Evolutionary conservation across 2,888 invertebrate species (phyloP).

Genomic region (Homarus gammarus): DNA sequence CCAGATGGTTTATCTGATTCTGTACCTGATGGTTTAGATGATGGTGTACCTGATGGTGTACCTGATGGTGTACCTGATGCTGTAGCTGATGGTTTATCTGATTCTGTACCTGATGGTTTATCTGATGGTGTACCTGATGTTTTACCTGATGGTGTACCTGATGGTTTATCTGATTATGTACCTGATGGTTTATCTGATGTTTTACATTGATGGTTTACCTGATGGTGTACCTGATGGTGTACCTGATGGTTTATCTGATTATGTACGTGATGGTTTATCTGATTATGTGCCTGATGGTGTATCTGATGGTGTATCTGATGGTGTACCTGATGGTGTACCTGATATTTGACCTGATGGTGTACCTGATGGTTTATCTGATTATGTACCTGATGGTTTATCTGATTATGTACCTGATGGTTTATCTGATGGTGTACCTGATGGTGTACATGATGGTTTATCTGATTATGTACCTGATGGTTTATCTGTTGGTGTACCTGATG

Average conservation of each 20-base stretch:
- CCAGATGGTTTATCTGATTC: too few relatives aligned
- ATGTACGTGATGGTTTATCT: too few relatives aligned
- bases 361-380: conserved; percentile 1
- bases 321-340: too few relatives aligned
- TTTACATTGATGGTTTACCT: not conserved
- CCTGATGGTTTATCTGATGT: not conserved
- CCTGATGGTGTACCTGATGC: too few relatives aligned
- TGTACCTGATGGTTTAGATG: too few relatives aligned
- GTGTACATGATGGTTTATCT: not conserved
- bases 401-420: not conserved
- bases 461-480: too few relatives aligned
- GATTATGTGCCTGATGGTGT: too few relatives aligned
- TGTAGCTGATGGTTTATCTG: too few relatives aligned
- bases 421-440: not conserved
- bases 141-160: conserved; percentile 12
- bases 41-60: too few relatives aligned
- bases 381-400: not conserved
- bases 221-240: not conserved
- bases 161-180: not conserved
- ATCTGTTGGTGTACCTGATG: conserved; percentile 9
- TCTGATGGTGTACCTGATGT: not conserved
- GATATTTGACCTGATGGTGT: too few relatives aligned
- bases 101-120: not conserved
- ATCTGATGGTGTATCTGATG: too few relatives aligned
- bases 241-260: too few relatives aligned